Evolutionary conservation across 2,113 vertebrate genomes (phyloP), one percentile per base, ranked within the genome.

Genomic region (Cairina moschata): DNA sequence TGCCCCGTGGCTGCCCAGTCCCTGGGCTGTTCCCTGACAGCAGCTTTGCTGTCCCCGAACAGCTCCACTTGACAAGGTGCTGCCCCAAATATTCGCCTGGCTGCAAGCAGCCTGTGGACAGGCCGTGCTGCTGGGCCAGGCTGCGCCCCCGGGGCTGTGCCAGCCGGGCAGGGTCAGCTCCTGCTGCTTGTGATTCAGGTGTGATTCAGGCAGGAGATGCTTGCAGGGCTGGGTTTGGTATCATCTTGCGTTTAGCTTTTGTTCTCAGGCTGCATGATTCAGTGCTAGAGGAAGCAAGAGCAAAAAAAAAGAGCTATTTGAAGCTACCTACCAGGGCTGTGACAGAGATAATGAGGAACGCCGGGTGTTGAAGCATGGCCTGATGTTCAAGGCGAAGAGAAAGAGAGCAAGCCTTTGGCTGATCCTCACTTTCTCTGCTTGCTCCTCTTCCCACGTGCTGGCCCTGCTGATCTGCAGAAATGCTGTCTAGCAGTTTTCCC

Each of bases 81-180:
- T 1, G 13, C 16, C 14, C 36, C 36, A 2, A 9, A 46, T n/a
- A 38, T 1, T 1, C 0, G 4, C 20, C 40, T 0, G 5, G 20
- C 73, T n/a, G n/a, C 23, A 8, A 25, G 38, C 5, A 31, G 32
- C 56, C 79, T 38, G 1, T 11, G 28, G 54, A 62, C 11, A 6
- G 31, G 69, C 31, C 13, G 17, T 13, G 21, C 52, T 1, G 0
- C 54, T 4, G 32, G 2, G 3, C 67, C 40, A 25, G 68, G 3
- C 50, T 13, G 54, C 8, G 11, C 56, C 0, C 44, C 52, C 2
- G 17, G 72, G 62, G 67, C 72, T 29, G 60, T 13, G 86, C 78
- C 4, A 6, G 72, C 18, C 1, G 2, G 36, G 52, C n/a, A 22
- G 29, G 4, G 67, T 3, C 4, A 17, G 74, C 5, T 68, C 34